phyloP scores from a whole-genome alignment of 2,113 vertebrate species.

The Oreocharis arfaki region DNA sequence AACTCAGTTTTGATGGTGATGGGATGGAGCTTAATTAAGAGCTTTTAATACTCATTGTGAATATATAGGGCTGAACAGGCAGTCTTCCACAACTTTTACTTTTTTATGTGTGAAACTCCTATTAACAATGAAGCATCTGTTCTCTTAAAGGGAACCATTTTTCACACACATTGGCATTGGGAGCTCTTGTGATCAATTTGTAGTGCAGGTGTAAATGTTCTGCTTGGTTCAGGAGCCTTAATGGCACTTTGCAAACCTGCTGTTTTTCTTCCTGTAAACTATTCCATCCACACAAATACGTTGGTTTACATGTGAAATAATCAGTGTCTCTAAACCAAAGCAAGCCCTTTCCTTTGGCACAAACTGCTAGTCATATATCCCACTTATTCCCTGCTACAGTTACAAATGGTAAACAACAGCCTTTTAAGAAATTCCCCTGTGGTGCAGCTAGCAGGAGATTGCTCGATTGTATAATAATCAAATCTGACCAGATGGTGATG shows the following conservation, averaged over 20 bases:
- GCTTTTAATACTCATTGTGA: slow-evolving; percentile 23
- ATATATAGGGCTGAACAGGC: background rate
- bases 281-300: slow-evolving; percentile 17
- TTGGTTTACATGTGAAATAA: slow-evolving; percentile 30
- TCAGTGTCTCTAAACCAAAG: slow-evolving; percentile 1
- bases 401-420: slow-evolving; percentile 67
- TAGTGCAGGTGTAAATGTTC: background rate
- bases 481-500: slow-evolving; percentile 78
- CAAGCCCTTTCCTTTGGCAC: slow-evolving; percentile 26
- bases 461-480: slow-evolving; percentile 68
- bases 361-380: slow-evolving; percentile 33
- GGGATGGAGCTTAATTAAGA: slow-evolving; percentile 22
- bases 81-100: slow-evolving; percentile 33
- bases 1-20: background rate
- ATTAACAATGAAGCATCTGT: slow-evolving; percentile 59
- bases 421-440: slow-evolving; percentile 68
- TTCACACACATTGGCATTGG: background rate
- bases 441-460: slow-evolving; percentile 66
- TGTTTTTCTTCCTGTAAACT: slow-evolving; percentile 16
- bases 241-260: background rate
- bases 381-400: slow-evolving; percentile 46
- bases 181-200: background rate
- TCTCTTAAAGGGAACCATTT: slow-evolving; percentile 40
- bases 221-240: background rate
- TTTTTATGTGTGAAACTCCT: slow-evolving; percentile 48